Evolutionary conservation across 2,113 vertebrate genomes (phyloP).

Genomic region (Phalacrocorax aristotelis): DNA sequence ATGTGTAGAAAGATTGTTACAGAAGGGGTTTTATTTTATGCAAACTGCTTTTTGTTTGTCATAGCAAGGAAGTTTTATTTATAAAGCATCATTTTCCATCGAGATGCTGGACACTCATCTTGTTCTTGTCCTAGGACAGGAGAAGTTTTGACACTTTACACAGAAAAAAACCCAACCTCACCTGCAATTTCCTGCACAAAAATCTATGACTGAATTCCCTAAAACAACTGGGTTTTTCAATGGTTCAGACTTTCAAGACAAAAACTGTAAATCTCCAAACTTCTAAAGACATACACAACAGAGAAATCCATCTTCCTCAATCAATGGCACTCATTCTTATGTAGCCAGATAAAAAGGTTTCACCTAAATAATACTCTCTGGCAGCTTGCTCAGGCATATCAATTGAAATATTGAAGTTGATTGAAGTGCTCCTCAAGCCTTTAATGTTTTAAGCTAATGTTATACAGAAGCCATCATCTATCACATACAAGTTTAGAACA

Average conservation of each 20-base stretch:
- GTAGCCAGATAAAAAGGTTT: slow-evolving; percentile 34
- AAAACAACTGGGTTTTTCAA: background rate
- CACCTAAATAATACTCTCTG: slow-evolving; percentile 36
- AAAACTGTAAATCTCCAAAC: background rate
- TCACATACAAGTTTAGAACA: background rate
- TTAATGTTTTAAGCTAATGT: slow-evolving; percentile 63
- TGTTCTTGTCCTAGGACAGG: background rate
- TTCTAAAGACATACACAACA: background rate
- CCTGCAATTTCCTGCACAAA: background rate
- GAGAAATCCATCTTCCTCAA: background rate
- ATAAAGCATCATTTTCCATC: background rate
- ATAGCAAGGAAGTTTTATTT: background rate
- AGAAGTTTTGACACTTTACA: background rate
- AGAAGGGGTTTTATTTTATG: background rate
- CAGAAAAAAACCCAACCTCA: background rate
- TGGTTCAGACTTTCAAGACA: background rate
- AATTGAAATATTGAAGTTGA: slow-evolving; percentile 38
- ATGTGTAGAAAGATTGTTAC: background rate
- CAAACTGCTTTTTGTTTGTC: background rate
- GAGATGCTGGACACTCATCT: background rate
- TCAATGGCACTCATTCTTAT: background rate
- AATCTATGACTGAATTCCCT: background rate
- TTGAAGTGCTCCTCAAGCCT: slow-evolving; percentile 28
- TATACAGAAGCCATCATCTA: slow-evolving; percentile 39
- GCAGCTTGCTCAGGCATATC: background rate